Base-by-base conservation (phyloP, 1,140 invertebrate genomes). In the Leptinotarsa texana region DNA sequence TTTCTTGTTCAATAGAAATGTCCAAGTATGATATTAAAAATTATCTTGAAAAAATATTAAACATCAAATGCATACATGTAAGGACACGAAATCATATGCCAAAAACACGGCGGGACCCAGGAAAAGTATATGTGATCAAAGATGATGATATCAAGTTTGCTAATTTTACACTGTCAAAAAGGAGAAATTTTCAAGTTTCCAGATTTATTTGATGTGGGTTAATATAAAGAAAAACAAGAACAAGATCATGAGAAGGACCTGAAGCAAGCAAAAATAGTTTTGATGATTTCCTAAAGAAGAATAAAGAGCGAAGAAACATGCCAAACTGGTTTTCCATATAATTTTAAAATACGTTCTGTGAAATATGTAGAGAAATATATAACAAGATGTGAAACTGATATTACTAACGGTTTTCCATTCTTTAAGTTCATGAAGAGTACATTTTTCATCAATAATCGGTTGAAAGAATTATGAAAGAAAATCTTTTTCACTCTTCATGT, bases 1-100 rank as follows among this genome's bases (percentile, higher is more conserved):
- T 98, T 87, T 87, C 92, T 63, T 93, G 94, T 78, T 96, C 96
- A 5, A 92, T 93, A 85, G 91, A 95, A 87, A 96, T 97, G 95
- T 97, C 94, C 15, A 92, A 89, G 85, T 81, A 88, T 77, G 97
- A 99, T 86, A 89, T 98, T 0, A 93, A 92, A 84, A 96, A 97
- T 87, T 98, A 99, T 86, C 86, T 99, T 72, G 92, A 97, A 84
- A 98, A 98, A 86, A 98, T 99, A 78, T 98, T 98, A 80, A 92
- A 95, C 77, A 86, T 98, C 1, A 82, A 82, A 77, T 88, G 90
- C 4, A 85, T 92, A 4, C 84, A 93, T 82, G 92, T 98, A 0
- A 86, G 89, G 63, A 95, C 92, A 1, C 88, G 89, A 76, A 94
- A 95, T 74, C 86, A 87, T 62, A 74, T 92, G 78, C 94, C 94